A percentile compares a stretch with the other conserved stretches of the same genome.
phyloP scores from a whole-genome alignment of 2,888 invertebrate genomes.

The Elysia crispata region DNA sequence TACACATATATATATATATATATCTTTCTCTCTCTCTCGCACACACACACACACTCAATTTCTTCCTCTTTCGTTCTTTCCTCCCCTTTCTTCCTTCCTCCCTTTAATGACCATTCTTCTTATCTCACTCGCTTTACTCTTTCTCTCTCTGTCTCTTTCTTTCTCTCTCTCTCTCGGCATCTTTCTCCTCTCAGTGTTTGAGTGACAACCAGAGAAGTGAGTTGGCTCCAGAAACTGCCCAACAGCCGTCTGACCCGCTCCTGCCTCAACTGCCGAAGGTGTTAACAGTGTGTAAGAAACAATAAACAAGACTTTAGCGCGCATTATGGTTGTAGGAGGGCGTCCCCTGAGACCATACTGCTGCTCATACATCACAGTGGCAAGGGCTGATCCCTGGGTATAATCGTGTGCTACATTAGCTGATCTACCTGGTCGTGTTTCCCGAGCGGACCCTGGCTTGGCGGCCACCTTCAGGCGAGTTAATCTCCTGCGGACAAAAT shows the following conservation, averaged over 20 bases:
- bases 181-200: neutral
- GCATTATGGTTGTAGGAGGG: slow-evolving; percentile 15
- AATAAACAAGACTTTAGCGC: slow-evolving; percentile 38
- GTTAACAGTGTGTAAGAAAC: slow-evolving; percentile 22
- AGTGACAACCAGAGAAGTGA: too few relatives aligned
- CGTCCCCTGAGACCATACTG: too few relatives aligned
- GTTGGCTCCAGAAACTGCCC: too few relatives aligned
- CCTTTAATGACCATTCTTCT: slow-evolving; percentile 15
- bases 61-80: slow-evolving; percentile 6
- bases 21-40: neutral
- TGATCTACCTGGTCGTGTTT: too few relatives aligned
- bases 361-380: too few relatives aligned
- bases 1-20: neutral
- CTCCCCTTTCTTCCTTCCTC: neutral
- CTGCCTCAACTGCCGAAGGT: slow-evolving; percentile 17
- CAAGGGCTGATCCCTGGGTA: too few relatives aligned
- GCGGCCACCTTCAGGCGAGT: too few relatives aligned
- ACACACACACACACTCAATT: slow-evolving; percentile 1
- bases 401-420: too few relatives aligned
- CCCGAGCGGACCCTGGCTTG: too few relatives aligned
- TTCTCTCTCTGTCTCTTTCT: neutral
- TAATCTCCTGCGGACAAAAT: too few relatives aligned
- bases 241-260: too few relatives aligned
- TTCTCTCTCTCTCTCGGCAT: slow-evolving; percentile 5
- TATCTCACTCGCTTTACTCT: neutral